phyloP scores from a whole-genome alignment of 2,113 vertebrate species.

The Corythoichthys haematopterus region DNA sequence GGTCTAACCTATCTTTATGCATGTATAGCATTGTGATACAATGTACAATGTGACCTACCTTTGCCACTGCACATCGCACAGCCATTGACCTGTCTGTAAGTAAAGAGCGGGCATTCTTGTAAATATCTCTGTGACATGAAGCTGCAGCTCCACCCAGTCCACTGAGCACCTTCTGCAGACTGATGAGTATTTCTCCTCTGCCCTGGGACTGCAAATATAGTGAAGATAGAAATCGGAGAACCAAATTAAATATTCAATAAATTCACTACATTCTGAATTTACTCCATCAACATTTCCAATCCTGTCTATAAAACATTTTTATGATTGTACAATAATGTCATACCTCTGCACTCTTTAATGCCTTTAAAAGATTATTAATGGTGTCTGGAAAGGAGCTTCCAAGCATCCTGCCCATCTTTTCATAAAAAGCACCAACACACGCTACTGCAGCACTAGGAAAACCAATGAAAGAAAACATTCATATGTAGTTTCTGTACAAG shows the following conservation, averaged over 20 bases:
- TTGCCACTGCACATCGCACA: conserved; percentile 90
- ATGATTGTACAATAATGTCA: conserved; percentile 1
- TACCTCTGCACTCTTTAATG: conserved; percentile 95
- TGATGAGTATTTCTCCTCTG: conserved; percentile 94
- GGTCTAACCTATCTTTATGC: neutral
- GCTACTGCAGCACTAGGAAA: conserved; percentile 87
- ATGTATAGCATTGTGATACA: neutral
- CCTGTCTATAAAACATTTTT: neutral
- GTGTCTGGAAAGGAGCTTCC: conserved; percentile 98
- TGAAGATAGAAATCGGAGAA: neutral
- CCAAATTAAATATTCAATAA: neutral
- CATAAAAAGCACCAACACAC: conserved; percentile 96
- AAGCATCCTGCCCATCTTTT: conserved; percentile 97
- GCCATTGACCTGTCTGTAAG: conserved; percentile 96
- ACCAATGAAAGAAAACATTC: neutral
- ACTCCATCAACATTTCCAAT: neutral
- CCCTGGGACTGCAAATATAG: conserved; percentile 82
- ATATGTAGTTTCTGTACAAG: neutral
- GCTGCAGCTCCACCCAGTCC: conserved; percentile 94
- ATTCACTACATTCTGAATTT: neutral
- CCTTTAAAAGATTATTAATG: conserved; percentile 94
- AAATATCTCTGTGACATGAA: conserved; percentile 95
- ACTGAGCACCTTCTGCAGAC: conserved; percentile 90
- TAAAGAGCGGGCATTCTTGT: conserved; percentile 91
- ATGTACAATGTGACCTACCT: conserved; percentile 66